Evolutionary conservation across 2,888 invertebrate species (phyloP), one percentile per base, ranked within the genome.

Genomic region (Choreutis nemorana): DNA sequence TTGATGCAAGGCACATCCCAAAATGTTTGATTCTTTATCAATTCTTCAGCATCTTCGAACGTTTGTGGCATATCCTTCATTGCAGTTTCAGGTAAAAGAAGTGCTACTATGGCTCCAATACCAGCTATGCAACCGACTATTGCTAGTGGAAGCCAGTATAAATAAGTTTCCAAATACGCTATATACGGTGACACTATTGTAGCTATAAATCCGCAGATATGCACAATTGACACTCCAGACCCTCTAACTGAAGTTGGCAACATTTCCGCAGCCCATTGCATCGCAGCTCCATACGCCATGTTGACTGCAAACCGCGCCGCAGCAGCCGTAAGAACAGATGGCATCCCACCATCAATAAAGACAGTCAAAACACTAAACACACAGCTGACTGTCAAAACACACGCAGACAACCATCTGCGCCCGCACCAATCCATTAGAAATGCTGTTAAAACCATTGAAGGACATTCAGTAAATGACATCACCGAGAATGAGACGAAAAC

Each of bases 401-500:
- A 14, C 4, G 25, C 10, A 2, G 30, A 20, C 23, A 36, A 14
- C 34, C 31, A 34, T 6, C 36, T 24, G 23, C 36, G 31, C 4
- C 36, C 36, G 7, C 26, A 7, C 32, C 30, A 30, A 23, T 36
- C 36, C 32, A 36, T 32, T 2, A 34, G 26, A 9, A 36, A 30
- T 5, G 36, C 34, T 3, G 34, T 21, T 5, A 36, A n/a, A 3
- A 34, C 4, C 6, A 34, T n/a, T 7, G 36, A 31, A 22, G 36
- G 36, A 4, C 34, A 28, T 14, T 36, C 36, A 14, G 36, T 36
- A 13, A 34, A 32, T 10, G 32, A 32, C 14, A 36, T 24, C 3
- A 34, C 13, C 7, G 36, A 29, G 23, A 36, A 36, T n/a, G 34
- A 36, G 3, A 36, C 24, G 15, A 36, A 36, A 12, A 36, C 31